Base-by-base conservation (phyloP, 2,888 invertebrate species). In the Isoperla grammatica region DNA sequence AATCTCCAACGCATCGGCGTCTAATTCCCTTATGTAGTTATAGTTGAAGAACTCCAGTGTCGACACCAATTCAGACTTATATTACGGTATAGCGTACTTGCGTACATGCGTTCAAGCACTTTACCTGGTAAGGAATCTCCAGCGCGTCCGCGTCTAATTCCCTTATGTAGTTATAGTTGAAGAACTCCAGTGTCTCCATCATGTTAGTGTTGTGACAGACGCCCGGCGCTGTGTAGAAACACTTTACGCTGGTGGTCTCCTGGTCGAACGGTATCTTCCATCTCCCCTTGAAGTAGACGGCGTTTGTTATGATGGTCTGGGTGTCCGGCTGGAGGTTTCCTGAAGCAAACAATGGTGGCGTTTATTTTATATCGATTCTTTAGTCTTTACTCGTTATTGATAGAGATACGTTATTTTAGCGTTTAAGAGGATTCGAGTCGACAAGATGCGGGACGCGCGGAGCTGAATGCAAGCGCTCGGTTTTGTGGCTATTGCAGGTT, bases 281-380 rank as follows among this genome's bases (percentile, higher is more conserved):
- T 11, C 80, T 80, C n/a, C 88, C 88, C 64, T 86, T 86, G 77
- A 88, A 90, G 71, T 87, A 88, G 68, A 90, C 76, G 0, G 87
- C 87, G 67, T 89, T 90, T 66, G 88, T 85, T 50, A 90, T 76
- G 35, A 90, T 73, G 75, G 89, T 79, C 66, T 82, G 75, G 0
- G 86, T 83, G 3, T 78, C 71, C 0, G 78, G 71, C 20, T 71
- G 71, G 11, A 84, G 69, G 46, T 74, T 73, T 5, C 69, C 84
- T 83, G 71, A 40, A 15, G 37, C 11, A 77, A 76, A 58, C 40
- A 59, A 11, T 57, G 40, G 23, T 42, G 29, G 50, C 54, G 35
- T 59, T 12, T 37, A 35, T 22, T 50, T 9, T 42, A 6, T 9
- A 42, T 37, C 29, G 6, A n/a, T 29, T 22, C 15, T 39, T 22